These are phyloP conservation scores for Cuculus canorus DNA, from an alignment of 2,797 vertebrate species.

Conservation along the genomic window DNA sequence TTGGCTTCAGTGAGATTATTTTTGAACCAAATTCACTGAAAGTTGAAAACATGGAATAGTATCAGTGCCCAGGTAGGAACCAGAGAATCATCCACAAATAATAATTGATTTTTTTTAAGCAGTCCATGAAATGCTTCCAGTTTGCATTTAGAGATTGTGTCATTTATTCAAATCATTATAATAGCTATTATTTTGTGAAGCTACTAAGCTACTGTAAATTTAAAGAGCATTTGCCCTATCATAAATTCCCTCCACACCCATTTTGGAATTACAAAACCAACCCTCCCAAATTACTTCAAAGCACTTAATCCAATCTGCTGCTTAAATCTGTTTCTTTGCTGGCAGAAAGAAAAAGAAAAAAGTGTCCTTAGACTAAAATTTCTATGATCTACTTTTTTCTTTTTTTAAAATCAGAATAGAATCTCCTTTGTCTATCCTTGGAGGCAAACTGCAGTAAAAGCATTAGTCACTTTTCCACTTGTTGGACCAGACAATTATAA, in stretches of 20 bases:
- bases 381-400: conserved; percentile 19
- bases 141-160: background rate
- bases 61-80: background rate
- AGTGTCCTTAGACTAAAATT: background rate
- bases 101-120: background rate
- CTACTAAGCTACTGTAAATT: background rate
- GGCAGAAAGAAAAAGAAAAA: too few species aligned
- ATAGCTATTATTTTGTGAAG: background rate
- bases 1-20: conserved; percentile 93
- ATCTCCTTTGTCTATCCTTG: conserved; percentile 20
- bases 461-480: conserved; percentile 22
- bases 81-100: background rate
- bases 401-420: background rate
- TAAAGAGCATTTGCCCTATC: background rate
- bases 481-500: conserved; percentile 19
- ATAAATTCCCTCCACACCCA: background rate
- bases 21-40: conserved; percentile 97
- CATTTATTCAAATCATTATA: background rate
- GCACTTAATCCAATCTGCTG: background rate
- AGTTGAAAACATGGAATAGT: background rate
- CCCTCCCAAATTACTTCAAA: conserved; percentile 18
- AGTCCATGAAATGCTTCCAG: background rate
- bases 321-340: background rate
- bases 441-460: background rate
- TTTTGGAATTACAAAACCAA: background rate